phyloP scores from a whole-genome alignment of 2,888 invertebrate genomes.

The Dasypogon diadema region DNA sequence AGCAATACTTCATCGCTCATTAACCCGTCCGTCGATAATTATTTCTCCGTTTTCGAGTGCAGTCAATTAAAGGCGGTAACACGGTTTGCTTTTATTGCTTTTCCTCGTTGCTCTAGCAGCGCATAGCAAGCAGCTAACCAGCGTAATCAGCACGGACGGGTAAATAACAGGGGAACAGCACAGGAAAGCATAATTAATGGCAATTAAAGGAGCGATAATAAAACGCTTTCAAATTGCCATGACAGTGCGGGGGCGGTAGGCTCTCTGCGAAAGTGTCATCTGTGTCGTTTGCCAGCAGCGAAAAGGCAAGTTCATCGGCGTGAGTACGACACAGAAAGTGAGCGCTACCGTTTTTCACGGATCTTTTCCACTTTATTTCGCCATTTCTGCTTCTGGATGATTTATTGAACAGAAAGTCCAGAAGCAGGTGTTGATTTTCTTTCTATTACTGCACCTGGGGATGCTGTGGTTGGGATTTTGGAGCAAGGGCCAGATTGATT shows the following conservation, averaged over 20 bases:
- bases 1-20: not conserved
- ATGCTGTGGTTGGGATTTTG: not conserved
- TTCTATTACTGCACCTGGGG: too few relatives aligned
- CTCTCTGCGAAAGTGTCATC: too few relatives aligned
- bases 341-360: not conserved
- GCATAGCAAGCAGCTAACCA: not conserved
- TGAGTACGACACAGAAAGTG: not conserved
- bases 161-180: too few relatives aligned
- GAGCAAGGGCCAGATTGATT: too few relatives aligned
- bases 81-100: not conserved
- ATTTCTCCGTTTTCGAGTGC: not conserved
- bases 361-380: not conserved
- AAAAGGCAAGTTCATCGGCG: too few relatives aligned
- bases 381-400: too few relatives aligned
- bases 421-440: too few relatives aligned
- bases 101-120: not conserved
- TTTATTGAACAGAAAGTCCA: too few relatives aligned
- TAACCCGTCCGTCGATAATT: not conserved
- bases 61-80: not conserved
- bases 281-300: too few relatives aligned
- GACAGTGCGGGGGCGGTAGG: not conserved
- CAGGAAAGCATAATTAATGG: slow-evolving; percentile 19
- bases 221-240: not conserved
- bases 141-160: too few relatives aligned
- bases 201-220: slow-evolving; percentile 3